phyloP scores from a whole-genome alignment of 2,113 vertebrate genomes.

The Brevimyrus niger region DNA sequence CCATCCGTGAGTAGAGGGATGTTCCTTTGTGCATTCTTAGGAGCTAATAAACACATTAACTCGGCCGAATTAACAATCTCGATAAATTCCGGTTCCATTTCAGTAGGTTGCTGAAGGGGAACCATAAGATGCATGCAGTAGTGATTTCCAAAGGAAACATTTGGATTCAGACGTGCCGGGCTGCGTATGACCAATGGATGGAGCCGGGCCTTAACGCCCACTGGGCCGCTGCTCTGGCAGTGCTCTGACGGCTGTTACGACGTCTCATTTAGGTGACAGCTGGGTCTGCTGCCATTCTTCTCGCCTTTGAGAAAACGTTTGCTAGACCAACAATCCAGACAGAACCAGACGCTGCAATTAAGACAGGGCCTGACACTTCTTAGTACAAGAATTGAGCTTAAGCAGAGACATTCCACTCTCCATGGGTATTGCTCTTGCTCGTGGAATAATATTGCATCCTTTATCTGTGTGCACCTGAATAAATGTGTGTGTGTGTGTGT shows the following conservation, averaged over 20 bases:
- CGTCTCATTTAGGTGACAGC: conserved; percentile 9
- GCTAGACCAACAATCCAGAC: neutral
- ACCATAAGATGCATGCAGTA: neutral
- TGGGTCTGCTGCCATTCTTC: neutral
- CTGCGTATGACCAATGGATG: neutral
- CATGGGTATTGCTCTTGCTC: too few relatives aligned
- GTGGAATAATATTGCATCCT: neutral
- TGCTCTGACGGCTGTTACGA: neutral
- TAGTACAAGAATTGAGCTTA: neutral
- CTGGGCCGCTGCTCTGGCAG: neutral
- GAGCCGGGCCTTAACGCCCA: neutral
- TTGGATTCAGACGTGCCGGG: neutral
- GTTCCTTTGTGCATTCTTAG: neutral
- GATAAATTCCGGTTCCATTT: conserved; percentile 13
- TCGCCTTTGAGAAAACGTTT: neutral
- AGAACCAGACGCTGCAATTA: conserved; percentile 4
- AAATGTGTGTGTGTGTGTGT: neutral
- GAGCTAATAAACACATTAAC: neutral
- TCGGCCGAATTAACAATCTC: neutral
- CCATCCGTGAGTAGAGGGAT: neutral
- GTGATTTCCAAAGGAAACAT: conserved; percentile 20
- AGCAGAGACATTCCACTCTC: neutral
- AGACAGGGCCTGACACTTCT: neutral
- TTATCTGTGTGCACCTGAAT: neutral
- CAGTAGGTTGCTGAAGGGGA: conserved; percentile 15